Conservation (phyloP, 2,888 invertebrate species). For the Cheilosia grossa region DNA sequence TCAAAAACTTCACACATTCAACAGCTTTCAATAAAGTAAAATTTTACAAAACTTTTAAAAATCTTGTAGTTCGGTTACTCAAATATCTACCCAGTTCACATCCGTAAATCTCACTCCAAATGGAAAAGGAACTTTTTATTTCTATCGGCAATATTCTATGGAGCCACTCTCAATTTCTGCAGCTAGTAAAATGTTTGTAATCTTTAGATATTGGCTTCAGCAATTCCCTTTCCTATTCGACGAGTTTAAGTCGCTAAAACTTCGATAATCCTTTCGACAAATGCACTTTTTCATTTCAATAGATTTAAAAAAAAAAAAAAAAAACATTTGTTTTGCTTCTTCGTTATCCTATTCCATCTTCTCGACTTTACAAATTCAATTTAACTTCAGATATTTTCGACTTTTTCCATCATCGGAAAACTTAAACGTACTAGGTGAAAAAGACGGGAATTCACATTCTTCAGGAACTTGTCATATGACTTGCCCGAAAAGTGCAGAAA, state of each 20-base stretch:
- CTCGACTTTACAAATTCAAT: slow-evolving; percentile 70
- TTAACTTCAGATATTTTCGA: slow-evolving; percentile 69
- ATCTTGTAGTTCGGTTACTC: no score
- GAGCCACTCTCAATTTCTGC: slow-evolving; percentile 46
- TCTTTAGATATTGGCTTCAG: slow-evolving; percentile 32
- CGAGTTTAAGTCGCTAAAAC: slow-evolving; percentile 44
- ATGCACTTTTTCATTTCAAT: slow-evolving; percentile 44
- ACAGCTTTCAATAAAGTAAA: no score
- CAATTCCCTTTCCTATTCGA: slow-evolving; percentile 37
- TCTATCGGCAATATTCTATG: neutral
- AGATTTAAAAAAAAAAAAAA: slow-evolving; percentile 26
- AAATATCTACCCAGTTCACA: neutral
- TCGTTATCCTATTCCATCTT: slow-evolving; percentile 51
- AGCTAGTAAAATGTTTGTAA: slow-evolving; percentile 54
- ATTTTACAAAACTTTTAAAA: no score
- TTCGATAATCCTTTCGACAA: slow-evolving; percentile 55
- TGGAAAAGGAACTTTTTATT: slow-evolving; percentile 12
- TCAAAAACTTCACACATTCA: no score
- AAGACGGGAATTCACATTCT: slow-evolving; percentile 9
- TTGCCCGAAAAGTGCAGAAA: slow-evolving; percentile 9
- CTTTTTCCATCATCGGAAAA: slow-evolving; percentile 69
- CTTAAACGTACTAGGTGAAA: slow-evolving; percentile 26
- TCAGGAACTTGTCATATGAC: slow-evolving; percentile 38
- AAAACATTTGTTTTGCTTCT: slow-evolving; percentile 34
- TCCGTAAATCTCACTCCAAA: slow-evolving; percentile 15